These are phyloP conservation scores for Caenorhabditis becei DNA, from an alignment of 2,888 invertebrate genomes.

Conservation along the genomic window DNA sequence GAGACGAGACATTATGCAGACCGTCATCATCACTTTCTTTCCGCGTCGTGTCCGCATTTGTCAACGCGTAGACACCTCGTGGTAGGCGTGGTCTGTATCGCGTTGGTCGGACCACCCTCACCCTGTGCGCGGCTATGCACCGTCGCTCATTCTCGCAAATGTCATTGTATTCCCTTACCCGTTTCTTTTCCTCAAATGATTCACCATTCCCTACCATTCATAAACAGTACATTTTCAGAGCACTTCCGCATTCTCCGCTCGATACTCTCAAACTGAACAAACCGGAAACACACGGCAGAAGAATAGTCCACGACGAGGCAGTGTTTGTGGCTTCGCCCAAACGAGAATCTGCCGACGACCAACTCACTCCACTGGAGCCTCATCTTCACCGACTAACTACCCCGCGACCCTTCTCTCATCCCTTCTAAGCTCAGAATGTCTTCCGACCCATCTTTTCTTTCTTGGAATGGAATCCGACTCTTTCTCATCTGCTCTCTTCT, in stretches of 20 bases:
- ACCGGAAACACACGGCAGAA: constrained; percentile 54
- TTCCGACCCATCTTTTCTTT: constrained; percentile 60
- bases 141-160: constrained; percentile 5
- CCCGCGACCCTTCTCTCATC: constrained; percentile 55
- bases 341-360: constrained; percentile 58
- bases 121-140: neutral
- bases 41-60: constrained; percentile 34
- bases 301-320: constrained; percentile 49
- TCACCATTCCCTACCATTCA: constrained; percentile 13
- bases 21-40: constrained; percentile 27
- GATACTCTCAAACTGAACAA: constrained; percentile 61
- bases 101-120: constrained; percentile 26
- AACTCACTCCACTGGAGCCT: constrained; percentile 12
- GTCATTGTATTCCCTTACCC: neutral
- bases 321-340: constrained; percentile 66
- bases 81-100: constrained; percentile 29
- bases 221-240: constrained; percentile 39
- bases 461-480: constrained; percentile 66
- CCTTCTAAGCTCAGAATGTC: constrained; percentile 29
- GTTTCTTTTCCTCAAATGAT: constrained; percentile 19
- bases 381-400: constrained; percentile 49
- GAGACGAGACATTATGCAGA: constrained; percentile 39
- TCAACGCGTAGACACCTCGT: constrained; percentile 40
- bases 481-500: constrained; percentile 75
- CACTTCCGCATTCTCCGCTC: constrained; percentile 26